A percentile compares a stretch with the other conserved stretches of the same genome.
phyloP scores from a whole-genome alignment of 2,797 vertebrate species.

The Ispidina lecontei region DNA sequence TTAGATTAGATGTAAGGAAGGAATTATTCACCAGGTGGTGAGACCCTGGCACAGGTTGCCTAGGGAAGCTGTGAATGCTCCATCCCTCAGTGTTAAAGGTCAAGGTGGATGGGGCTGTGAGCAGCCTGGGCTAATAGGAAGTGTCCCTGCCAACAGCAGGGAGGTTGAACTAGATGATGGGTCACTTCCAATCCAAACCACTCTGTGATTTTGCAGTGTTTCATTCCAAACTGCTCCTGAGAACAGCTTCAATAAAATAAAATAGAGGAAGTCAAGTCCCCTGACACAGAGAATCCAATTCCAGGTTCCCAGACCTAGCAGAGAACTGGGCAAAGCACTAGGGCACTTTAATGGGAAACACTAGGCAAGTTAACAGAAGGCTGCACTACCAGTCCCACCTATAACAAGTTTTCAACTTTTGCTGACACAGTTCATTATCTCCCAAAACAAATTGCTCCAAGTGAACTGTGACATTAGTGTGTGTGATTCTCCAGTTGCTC shows the following conservation, averaged over 20 bases:
- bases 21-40: too few relatives aligned
- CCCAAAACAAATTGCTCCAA: conserved; percentile 57
- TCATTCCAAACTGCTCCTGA: not conserved
- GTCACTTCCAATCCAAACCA: not conserved
- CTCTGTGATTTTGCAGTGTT: not conserved
- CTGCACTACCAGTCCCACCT: not conserved
- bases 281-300: not conserved
- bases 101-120: too few relatives aligned
- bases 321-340: not conserved
- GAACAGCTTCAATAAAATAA: not conserved
- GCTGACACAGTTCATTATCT: conserved; percentile 63
- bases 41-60: too few relatives aligned
- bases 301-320: not conserved
- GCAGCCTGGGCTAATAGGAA: too few relatives aligned
- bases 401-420: not conserved
- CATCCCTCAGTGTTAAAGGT: too few relatives aligned
- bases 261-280: not conserved
- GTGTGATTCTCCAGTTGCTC: conserved; percentile 24
- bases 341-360: not conserved
- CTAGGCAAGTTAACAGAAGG: not conserved
- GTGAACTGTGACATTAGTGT: conserved; percentile 57
- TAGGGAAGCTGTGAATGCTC: too few relatives aligned
- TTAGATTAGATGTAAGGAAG: too few relatives aligned
- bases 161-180: not conserved
- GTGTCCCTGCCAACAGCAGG: too few relatives aligned